These are phyloP conservation scores for Numenius arquata DNA, from an alignment of 2,113 vertebrate species.

Conservation along the genomic window DNA sequence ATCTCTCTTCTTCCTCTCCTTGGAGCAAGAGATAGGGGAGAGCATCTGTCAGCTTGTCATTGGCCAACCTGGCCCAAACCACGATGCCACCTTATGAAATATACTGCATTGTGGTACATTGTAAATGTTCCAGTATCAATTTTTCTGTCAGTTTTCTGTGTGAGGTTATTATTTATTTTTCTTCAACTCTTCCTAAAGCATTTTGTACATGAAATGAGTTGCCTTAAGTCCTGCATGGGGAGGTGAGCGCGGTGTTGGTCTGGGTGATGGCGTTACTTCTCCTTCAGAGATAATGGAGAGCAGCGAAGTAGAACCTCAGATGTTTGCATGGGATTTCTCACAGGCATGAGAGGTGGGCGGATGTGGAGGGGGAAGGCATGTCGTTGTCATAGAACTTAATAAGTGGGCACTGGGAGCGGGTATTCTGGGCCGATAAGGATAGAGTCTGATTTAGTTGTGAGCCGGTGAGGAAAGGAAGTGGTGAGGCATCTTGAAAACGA, in stretches of 20 bases:
- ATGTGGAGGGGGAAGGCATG: rapidly evolving
- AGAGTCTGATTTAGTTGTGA: background rate
- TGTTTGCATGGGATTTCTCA: background rate
- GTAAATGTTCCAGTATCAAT: background rate
- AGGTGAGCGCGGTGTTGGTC: background rate
- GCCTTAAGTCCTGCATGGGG: rapidly evolving
- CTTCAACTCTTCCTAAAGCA: background rate
- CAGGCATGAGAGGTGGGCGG: rapidly evolving
- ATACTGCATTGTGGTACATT: background rate
- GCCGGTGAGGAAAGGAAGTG: background rate
- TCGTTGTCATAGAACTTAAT: background rate
- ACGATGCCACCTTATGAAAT: background rate
- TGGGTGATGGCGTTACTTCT: background rate
- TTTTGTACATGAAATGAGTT: background rate
- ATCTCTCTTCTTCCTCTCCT: too few species aligned
- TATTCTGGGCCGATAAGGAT: background rate
- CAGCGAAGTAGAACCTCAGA: rapidly evolving
- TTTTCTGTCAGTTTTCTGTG: background rate
- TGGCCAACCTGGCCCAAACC: too few species aligned
- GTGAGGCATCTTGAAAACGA: background rate
- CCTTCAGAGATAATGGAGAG: background rate
- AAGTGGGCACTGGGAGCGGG: background rate
- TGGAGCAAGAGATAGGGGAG: too few species aligned
- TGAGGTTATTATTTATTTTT: background rate
- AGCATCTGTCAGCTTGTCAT: too few species aligned